Conservation (phyloP, 2,888 invertebrate species). For the Ophioninae sp. region DNA sequence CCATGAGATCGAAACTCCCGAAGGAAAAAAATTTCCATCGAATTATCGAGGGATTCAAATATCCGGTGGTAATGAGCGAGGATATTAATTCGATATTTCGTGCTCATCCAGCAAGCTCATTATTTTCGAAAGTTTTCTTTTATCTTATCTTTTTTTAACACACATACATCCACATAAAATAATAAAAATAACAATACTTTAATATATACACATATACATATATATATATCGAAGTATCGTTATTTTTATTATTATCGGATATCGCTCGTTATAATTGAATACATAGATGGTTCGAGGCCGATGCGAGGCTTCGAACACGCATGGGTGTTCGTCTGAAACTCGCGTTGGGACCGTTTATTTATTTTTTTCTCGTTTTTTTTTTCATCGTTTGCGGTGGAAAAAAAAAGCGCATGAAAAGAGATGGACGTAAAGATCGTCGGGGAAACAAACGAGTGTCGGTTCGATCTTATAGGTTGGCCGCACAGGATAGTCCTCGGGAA, state of each 20-base stretch:
- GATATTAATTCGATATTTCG: too few species aligned
- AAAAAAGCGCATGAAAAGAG: conserved; percentile 68
- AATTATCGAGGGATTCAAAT: background rate
- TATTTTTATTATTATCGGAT: conserved; percentile 1
- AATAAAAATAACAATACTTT: too few species aligned
- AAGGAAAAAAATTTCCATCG: background rate
- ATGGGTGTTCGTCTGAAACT: conserved; percentile 18
- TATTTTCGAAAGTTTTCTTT: conserved; percentile 12
- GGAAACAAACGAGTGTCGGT: conserved; percentile 74
- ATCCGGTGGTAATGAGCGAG: background rate
- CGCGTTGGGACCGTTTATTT: conserved; percentile 5
- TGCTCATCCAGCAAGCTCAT: background rate
- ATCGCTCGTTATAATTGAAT: conserved; percentile 4
- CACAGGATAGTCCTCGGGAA: background rate
- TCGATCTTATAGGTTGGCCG: conserved; percentile 35
- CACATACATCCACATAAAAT: too few species aligned
- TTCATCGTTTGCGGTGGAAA: conserved; percentile 64
- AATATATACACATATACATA: too few species aligned
- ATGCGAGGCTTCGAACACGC: conserved; percentile 17
- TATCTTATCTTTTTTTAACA: background rate
- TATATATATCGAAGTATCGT: too few species aligned
- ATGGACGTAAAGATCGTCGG: conserved; percentile 70
- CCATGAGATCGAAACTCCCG: background rate
- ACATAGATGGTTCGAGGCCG: conserved; percentile 3
- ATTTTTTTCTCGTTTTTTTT: too few species aligned